These are phyloP conservation scores for Hypolimnas misippus DNA, from an alignment of 2,888 invertebrate species.

Conservation along the genomic window DNA sequence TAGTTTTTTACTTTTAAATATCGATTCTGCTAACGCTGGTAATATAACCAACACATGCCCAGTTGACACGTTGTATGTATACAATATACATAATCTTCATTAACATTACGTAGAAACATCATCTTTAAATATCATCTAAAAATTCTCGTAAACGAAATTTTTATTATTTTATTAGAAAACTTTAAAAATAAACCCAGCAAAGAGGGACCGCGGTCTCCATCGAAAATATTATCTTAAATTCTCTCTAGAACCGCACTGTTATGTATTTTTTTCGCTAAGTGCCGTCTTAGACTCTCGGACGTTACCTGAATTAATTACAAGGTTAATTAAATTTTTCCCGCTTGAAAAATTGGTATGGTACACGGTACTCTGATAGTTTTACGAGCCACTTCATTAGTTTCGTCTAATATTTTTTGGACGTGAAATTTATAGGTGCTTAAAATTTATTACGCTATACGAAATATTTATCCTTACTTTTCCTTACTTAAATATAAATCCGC, in stretches of 20 bases:
- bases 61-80: too few species aligned
- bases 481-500: too few species aligned
- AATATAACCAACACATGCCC: too few species aligned
- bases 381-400: constrained; percentile 11
- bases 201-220: constrained; percentile 30
- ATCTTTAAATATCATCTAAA: too few species aligned
- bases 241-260: constrained; percentile 27
- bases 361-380: constrained; percentile 23
- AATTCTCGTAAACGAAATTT: not conserved
- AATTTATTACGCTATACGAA: too few species aligned
- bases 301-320: constrained; percentile 60
- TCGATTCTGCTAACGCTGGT: too few species aligned
- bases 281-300: constrained; percentile 47
- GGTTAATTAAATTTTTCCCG: constrained; percentile 54
- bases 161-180: not conserved
- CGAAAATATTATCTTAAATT: constrained; percentile 38
- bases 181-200: constrained; percentile 16
- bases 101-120: too few species aligned
- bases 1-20: too few species aligned
- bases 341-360: constrained; percentile 28
- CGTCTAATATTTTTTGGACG: not conserved
- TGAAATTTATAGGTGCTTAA: not conserved
- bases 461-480: too few species aligned
- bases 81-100: too few species aligned
- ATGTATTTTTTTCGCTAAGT: constrained; percentile 51